These are phyloP conservation scores for Dynastes maya DNA, from an alignment of 2,888 invertebrate species.

Conservation along the genomic window DNA sequence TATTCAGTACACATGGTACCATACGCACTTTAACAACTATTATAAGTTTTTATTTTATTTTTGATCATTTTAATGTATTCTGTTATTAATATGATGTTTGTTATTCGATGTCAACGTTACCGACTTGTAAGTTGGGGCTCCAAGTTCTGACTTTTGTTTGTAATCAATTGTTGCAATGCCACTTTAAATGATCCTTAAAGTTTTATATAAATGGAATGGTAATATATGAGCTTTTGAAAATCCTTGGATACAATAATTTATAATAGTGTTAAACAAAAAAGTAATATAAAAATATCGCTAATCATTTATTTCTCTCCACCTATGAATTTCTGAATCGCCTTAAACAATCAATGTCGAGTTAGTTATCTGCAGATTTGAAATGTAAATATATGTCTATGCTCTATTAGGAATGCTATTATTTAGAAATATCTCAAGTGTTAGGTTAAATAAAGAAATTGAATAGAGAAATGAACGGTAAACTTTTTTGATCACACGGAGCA, in stretches of 20 bases:
- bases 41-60: too few relatives aligned
- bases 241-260: slow-evolving; percentile 10
- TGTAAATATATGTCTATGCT: slow-evolving; percentile 3
- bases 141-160: too few relatives aligned
- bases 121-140: too few relatives aligned
- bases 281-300: neutral
- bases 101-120: too few relatives aligned
- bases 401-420: slow-evolving; percentile 1
- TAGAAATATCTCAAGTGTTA: slow-evolving; percentile 8
- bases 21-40: too few relatives aligned
- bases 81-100: too few relatives aligned
- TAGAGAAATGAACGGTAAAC: neutral
- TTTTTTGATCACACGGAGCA: neutral
- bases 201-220: neutral
- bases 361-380: too few relatives aligned
- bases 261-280: neutral
- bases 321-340: too few relatives aligned
- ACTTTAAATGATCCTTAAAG: too few relatives aligned
- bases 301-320: neutral
- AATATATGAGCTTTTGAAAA: neutral
- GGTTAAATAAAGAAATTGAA: slow-evolving; percentile 1
- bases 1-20: too few relatives aligned
- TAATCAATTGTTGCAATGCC: too few relatives aligned
- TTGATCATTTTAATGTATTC: too few relatives aligned
- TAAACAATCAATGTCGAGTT: neutral